These are phyloP conservation scores for Tenualosa thibaudeaui DNA, from an alignment of 2,797 vertebrate species.

Conservation along the genomic window DNA sequence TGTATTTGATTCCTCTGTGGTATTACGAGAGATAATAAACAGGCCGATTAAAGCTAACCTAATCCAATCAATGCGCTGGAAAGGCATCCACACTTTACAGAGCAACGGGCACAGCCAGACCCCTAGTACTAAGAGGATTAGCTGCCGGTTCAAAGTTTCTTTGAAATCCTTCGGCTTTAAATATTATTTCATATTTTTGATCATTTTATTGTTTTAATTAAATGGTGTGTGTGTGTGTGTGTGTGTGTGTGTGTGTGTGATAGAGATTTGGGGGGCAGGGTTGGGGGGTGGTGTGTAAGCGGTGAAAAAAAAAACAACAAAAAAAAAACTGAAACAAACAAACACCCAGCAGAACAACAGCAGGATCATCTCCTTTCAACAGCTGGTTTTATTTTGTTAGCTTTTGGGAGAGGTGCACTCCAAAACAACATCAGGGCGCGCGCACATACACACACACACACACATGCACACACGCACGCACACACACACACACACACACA, in stretches of 20 bases:
- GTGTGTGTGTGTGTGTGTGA: neutral
- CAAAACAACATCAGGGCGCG: neutral
- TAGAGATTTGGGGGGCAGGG: neutral
- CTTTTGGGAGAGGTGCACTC: conserved; percentile 32
- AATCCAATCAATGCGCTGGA: conserved; percentile 64
- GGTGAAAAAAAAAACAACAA: conserved; percentile 51
- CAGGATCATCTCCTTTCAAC: conserved; percentile 51
- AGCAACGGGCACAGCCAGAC: conserved; percentile 61
- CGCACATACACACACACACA: neutral
- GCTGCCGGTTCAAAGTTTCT: conserved; percentile 77
- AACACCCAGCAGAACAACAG: conserved; percentile 53
- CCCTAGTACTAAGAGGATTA: conserved; percentile 75
- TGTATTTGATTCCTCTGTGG: conserved; percentile 58
- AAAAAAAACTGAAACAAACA: conserved; percentile 48
- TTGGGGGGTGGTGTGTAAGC: neutral
- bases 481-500: conserved; percentile 18
- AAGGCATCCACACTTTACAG: conserved; percentile 61
- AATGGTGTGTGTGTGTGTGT: conserved; percentile 48
- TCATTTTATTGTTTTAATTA: conserved; percentile 75
- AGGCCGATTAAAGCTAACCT: conserved; percentile 60
- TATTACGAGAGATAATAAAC: conserved; percentile 66
- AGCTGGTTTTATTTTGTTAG: conserved; percentile 63
- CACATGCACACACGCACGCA: conserved; percentile 10
- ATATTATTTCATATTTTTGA: conserved; percentile 73
- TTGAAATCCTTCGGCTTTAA: conserved; percentile 78